Conservation (phyloP, 2,113 vertebrate species). For the Globicephala melas region DNA sequence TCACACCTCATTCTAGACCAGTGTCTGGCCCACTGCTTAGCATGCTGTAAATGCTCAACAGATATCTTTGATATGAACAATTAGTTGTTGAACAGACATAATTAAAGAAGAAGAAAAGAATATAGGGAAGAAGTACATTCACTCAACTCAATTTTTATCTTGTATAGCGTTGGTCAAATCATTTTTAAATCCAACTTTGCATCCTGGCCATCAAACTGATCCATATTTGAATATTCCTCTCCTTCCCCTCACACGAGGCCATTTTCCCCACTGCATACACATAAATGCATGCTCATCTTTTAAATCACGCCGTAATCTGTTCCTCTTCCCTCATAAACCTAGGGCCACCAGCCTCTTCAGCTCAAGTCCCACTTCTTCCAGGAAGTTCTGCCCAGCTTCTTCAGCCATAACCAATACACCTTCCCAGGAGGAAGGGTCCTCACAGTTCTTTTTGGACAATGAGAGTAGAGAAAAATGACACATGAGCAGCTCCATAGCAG, state of each 20-base stretch:
- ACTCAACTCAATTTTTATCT: neutral
- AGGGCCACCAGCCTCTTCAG: neutral
- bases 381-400: neutral
- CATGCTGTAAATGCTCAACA: neutral
- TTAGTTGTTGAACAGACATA: neutral
- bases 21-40: neutral
- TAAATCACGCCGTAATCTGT: neutral
- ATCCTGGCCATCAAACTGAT: neutral
- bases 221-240: neutral
- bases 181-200: neutral
- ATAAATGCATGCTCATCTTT: neutral
- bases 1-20: neutral
- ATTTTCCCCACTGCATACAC: neutral
- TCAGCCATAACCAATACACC: neutral
- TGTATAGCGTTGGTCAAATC: neutral
- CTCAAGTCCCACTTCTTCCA: neutral
- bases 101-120: neutral
- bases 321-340: neutral
- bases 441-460: neutral
- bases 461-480: neutral
- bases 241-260: neutral
- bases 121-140: neutral
- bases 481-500: neutral
- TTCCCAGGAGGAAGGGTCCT: neutral
- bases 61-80: neutral